phyloP scores from a whole-genome alignment of 2,888 invertebrate genomes.

The Leucoma salicis region DNA sequence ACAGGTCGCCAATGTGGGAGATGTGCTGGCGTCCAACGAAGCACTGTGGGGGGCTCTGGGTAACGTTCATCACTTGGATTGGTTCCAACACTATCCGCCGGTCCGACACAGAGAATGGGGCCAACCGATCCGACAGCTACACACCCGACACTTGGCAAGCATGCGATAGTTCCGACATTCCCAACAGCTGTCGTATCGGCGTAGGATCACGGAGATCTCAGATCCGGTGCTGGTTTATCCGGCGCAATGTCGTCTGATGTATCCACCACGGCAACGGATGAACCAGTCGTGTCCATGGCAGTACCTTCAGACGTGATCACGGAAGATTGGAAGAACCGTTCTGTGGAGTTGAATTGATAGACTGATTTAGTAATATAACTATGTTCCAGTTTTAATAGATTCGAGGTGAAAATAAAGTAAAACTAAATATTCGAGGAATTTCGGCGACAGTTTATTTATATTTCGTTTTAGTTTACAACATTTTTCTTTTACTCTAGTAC shows the following conservation, averaged over 20 bases:
- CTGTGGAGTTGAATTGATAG: constrained; percentile 50
- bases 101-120: constrained; percentile 7
- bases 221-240: constrained; percentile 69
- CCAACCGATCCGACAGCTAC: constrained; percentile 3
- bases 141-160: constrained; percentile 20
- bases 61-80: constrained; percentile 14
- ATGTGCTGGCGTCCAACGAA: constrained; percentile 74
- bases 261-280: constrained; percentile 54
- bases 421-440: too few relatives aligned
- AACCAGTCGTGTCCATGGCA: constrained; percentile 76
- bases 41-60: constrained; percentile 32
- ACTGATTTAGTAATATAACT: constrained; percentile 24
- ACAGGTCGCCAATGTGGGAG: constrained; percentile 76
- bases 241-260: constrained; percentile 68
- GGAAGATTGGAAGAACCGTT: constrained; percentile 85
- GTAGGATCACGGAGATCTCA: constrained; percentile 63
- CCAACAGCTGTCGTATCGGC: constrained; percentile 27
- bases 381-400: constrained; percentile 13
- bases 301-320: constrained; percentile 81
- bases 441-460: too few relatives aligned
- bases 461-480: too few relatives aligned
- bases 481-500: too few relatives aligned
- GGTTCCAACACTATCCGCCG: constrained; percentile 17
- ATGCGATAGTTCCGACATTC: constrained; percentile 18
- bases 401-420: neutral